Evolutionary conservation across 2,888 invertebrate genomes (phyloP).

Genomic region (Eilema depressum): DNA sequence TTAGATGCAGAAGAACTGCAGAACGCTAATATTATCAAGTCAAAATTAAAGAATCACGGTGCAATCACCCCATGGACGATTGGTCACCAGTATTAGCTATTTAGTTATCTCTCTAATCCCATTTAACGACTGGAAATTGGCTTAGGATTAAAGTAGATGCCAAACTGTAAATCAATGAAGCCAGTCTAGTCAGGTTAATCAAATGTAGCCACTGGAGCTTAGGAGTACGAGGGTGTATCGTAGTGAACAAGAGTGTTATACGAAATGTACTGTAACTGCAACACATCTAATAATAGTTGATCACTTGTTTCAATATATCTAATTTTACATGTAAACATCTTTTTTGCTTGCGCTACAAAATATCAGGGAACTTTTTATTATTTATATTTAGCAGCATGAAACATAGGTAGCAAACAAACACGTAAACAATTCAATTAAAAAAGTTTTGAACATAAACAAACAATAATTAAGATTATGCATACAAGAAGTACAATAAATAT

Average conservation of each 20-base stretch:
- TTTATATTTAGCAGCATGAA: too few relatives aligned
- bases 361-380: too few relatives aligned
- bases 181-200: slow-evolving; percentile 86
- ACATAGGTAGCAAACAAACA: too few relatives aligned
- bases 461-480: too few relatives aligned
- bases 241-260: slow-evolving; percentile 44
- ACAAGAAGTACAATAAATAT: too few relatives aligned
- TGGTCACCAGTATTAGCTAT: neutral
- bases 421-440: too few relatives aligned
- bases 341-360: neutral
- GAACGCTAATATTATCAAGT: neutral
- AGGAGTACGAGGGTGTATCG: slow-evolving; percentile 70
- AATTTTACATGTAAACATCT: too few relatives aligned
- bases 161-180: slow-evolving; percentile 85
- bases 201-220: slow-evolving; percentile 82
- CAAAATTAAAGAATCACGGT: neutral
- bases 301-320: too few relatives aligned
- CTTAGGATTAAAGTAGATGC: slow-evolving; percentile 80
- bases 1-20: neutral
- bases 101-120: slow-evolving; percentile 16
- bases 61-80: neutral
- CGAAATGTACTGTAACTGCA: neutral
- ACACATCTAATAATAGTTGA: too few relatives aligned
- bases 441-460: too few relatives aligned
- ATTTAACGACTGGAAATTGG: slow-evolving; percentile 65